A percentile compares a stretch with the other conserved stretches of the same genome.
Evolutionary conservation across 2,113 vertebrate genomes (phyloP).

Genomic region (Gymnarchus niloticus): DNA sequence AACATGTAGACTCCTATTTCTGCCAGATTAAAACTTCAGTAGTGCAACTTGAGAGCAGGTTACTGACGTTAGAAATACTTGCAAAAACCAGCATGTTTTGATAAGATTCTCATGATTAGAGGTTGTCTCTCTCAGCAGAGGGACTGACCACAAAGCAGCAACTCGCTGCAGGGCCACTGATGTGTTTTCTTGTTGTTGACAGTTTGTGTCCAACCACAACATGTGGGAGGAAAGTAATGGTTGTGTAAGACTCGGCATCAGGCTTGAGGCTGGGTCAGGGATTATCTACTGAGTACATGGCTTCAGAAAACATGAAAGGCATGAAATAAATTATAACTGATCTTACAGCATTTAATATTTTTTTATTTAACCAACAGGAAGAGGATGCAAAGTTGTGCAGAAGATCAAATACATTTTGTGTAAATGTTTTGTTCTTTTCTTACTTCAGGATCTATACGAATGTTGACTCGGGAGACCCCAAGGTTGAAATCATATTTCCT

Average conservation of each 20-base stretch:
- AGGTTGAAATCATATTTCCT: not conserved
- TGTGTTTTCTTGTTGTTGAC: not conserved
- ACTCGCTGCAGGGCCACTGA: not conserved
- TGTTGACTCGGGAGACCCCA: not conserved
- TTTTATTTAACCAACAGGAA: no score
- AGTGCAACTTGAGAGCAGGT: not conserved
- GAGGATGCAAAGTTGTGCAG: not conserved
- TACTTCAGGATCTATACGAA: not conserved
- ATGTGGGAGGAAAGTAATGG: not conserved
- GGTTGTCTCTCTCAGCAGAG: not conserved
- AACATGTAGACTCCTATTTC: not conserved
- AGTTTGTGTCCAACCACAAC: not conserved
- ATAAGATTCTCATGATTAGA: not conserved
- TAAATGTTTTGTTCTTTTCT: not conserved
- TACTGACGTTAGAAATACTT: not conserved
- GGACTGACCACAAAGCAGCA: conserved; percentile 6
- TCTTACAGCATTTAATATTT: no score
- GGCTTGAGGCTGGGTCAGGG: not conserved
- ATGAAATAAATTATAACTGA: no score
- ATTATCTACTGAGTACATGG: not conserved
- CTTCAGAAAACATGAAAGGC: not conserved
- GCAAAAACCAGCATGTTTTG: not conserved
- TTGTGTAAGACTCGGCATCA: not conserved
- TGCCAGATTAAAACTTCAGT: not conserved
- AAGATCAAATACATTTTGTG: not conserved